Conservation (phyloP, 2,113 vertebrate species). For the Zapornia atra region DNA sequence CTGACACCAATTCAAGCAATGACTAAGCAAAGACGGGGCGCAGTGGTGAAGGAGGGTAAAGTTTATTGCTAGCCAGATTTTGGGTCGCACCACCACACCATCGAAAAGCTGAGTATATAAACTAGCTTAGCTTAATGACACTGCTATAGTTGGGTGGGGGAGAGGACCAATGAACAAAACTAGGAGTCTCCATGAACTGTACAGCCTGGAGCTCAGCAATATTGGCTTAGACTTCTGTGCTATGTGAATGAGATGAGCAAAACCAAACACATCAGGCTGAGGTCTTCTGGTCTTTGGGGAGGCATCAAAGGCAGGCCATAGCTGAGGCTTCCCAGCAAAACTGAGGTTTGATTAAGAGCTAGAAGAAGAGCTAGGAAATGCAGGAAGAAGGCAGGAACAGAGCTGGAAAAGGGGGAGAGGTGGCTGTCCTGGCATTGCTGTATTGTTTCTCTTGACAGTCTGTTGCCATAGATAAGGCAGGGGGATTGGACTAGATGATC, state of each 20-base stretch:
- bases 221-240: not conserved
- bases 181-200: not conserved
- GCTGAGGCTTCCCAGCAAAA: not conserved
- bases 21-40: not conserved
- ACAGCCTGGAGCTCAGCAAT: not conserved
- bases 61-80: not conserved
- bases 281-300: not conserved
- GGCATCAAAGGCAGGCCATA: not conserved
- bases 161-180: not conserved
- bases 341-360: not conserved
- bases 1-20: not conserved
- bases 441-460: not conserved
- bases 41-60: not conserved
- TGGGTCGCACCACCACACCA: not conserved
- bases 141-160: not conserved
- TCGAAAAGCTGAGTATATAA: not conserved
- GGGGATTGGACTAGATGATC: too few species aligned
- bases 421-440: not conserved
- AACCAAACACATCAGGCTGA: not conserved
- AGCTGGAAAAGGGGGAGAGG: not conserved
- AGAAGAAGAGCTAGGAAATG: not conserved
- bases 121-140: not conserved
- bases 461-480: not conserved
- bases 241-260: not conserved
- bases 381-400: not conserved